Evolutionary conservation across 2,888 invertebrate genomes (phyloP).

Genomic region (Petrolisthes manimaculis): DNA sequence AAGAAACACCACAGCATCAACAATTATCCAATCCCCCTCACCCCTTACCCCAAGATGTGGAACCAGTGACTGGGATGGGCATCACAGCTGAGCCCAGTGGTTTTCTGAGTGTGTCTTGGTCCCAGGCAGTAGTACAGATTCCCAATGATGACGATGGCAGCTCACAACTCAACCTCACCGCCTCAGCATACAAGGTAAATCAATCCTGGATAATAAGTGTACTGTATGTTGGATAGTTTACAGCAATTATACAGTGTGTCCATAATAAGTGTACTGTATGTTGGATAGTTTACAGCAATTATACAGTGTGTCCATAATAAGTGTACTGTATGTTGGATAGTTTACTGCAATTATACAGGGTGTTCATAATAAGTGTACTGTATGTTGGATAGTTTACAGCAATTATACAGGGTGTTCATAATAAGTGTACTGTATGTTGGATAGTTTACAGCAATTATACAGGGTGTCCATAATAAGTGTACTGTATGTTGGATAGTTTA

Average conservation of each 20-base stretch:
- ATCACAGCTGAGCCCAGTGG: conserved; percentile 4
- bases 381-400: no score
- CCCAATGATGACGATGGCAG: not conserved
- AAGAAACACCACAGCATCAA: not conserved
- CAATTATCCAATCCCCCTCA: not conserved
- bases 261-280: not conserved
- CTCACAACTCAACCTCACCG: conserved; percentile 13
- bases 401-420: no score
- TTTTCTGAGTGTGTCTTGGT: conserved; percentile 1
- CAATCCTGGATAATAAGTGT: not conserved
- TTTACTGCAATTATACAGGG: no score
- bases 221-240: not conserved
- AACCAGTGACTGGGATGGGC: conserved; percentile 14
- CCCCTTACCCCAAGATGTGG: not conserved
- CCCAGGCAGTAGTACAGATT: not conserved
- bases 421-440: no score
- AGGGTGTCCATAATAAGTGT: no score
- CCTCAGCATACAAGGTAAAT: conserved; percentile 11
- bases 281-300: not conserved
- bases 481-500: no score
- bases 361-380: no score
- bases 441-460: no score
- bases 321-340: no score
- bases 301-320: no score
- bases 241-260: not conserved